phyloP scores from a whole-genome alignment of 2,113 vertebrate species.

The Ciconia boyciana region DNA sequence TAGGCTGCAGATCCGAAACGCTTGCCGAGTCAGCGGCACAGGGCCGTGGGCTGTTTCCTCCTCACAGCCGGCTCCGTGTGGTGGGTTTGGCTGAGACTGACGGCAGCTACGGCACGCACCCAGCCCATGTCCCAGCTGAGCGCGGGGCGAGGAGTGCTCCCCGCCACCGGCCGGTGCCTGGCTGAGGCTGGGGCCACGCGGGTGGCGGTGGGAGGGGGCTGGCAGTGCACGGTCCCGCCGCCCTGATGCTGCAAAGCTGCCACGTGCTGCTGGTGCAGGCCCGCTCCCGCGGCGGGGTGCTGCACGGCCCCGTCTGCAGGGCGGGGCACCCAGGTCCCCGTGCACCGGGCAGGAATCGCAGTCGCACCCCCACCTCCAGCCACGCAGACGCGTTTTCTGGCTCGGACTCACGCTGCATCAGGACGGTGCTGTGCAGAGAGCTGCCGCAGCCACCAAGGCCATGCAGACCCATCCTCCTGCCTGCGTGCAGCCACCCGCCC shows the following conservation, averaged over 20 bases:
- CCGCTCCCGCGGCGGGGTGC: background rate
- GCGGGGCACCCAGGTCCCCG: background rate
- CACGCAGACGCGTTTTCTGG: fast-evolving
- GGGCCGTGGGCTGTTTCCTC: background rate
- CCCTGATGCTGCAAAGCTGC: background rate
- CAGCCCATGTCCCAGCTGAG: background rate
- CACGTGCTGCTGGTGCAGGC: background rate
- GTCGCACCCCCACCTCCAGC: background rate
- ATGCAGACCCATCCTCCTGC: background rate
- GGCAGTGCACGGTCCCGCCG: fast-evolving
- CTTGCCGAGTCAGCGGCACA: fast-evolving
- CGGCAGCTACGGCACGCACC: background rate
- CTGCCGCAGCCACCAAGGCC: background rate
- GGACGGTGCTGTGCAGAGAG: background rate
- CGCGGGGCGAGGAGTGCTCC: background rate
- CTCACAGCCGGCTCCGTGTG: fast-evolving
- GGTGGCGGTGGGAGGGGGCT: background rate
- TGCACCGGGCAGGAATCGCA: too few relatives aligned
- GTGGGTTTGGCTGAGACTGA: background rate
- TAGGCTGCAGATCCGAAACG: too few relatives aligned
- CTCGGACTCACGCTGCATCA: background rate
- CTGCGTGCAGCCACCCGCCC: too few relatives aligned
- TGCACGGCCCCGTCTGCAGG: background rate
- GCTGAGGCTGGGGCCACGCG: background rate
- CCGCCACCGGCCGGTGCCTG: fast-evolving